phyloP scores from a whole-genome alignment of 2,797 vertebrate species.

The Remorina albescens region DNA sequence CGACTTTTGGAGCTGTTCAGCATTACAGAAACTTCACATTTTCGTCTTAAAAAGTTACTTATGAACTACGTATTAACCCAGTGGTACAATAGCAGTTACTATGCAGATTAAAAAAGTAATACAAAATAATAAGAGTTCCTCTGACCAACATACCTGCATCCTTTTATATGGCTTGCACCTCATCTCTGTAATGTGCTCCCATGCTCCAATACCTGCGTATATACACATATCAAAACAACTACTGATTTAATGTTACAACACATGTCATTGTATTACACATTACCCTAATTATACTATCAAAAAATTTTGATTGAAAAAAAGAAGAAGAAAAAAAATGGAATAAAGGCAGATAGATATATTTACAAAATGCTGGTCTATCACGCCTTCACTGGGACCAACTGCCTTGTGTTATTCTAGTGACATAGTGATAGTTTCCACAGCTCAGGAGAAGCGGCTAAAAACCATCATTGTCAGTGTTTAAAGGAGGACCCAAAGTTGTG shows the following conservation, averaged over 20 bases:
- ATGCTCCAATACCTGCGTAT: conserved; percentile 91
- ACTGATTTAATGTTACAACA: not conserved
- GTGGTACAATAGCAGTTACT: not conserved
- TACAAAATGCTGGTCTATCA: not conserved
- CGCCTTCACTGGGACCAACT: not conserved
- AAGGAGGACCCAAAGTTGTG: not conserved
- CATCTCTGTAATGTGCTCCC: conserved; percentile 92
- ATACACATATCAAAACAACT: conserved; percentile 29
- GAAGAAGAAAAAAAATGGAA: not conserved
- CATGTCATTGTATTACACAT: not conserved
- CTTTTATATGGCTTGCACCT: conserved; percentile 92
- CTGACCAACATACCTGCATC: conserved; percentile 91
- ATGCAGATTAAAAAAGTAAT: not conserved
- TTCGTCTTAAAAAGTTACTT: conserved; percentile 9
- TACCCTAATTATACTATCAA: not conserved
- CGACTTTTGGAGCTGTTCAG: conserved; percentile 24
- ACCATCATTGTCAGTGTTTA: not conserved
- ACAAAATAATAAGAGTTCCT: not conserved
- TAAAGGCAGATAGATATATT: not conserved
- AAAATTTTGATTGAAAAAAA: not conserved
- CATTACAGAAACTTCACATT: conserved; percentile 16
- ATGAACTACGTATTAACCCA: conserved; percentile 27
- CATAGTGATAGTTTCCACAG: not conserved
- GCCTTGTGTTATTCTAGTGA: not conserved
- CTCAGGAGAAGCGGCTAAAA: conserved; percentile 1